phyloP scores from a whole-genome alignment of 2,888 invertebrate species.

The Plusia festucae region DNA sequence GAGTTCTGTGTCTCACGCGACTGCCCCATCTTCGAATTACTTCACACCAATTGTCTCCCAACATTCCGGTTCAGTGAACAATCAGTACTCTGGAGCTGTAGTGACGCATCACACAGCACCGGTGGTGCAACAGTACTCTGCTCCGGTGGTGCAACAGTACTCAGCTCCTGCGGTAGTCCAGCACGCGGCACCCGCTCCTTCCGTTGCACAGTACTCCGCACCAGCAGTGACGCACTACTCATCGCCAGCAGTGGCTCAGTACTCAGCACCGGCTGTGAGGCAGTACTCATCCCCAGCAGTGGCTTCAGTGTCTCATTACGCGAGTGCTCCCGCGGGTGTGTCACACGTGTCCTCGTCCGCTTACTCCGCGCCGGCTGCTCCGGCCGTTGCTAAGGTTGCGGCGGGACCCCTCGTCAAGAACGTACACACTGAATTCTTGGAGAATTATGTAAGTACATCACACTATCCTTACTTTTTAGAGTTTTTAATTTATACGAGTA shows the following conservation, averaged over 20 bases:
- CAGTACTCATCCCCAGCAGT: slow-evolving; percentile 72
- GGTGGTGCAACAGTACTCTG: slow-evolving; percentile 30
- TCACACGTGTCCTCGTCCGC: slow-evolving; percentile 1
- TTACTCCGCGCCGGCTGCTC: slow-evolving; percentile 58
- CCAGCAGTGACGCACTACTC: slow-evolving; percentile 56
- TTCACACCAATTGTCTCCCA: slow-evolving; percentile 56
- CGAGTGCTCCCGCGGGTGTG: slow-evolving; percentile 66
- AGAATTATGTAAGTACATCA: slow-evolving; percentile 90
- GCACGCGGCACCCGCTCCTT: slow-evolving; percentile 50
- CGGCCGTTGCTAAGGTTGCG: slow-evolving; percentile 55
- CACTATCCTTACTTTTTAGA: slow-evolving; percentile 12
- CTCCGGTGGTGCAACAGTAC: slow-evolving; percentile 58
- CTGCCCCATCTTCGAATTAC: slow-evolving; percentile 63
- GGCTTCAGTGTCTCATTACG: slow-evolving; percentile 66
- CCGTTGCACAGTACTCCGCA: slow-evolving; percentile 61
- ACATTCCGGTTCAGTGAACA: slow-evolving; percentile 47
- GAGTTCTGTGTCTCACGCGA: slow-evolving; percentile 53
- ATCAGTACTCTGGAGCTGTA: slow-evolving; percentile 54
- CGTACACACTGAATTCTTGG: slow-evolving; percentile 90
- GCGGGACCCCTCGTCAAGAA: slow-evolving; percentile 76
- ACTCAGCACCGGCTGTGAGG: slow-evolving; percentile 59
- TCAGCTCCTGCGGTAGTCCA: slow-evolving; percentile 61
- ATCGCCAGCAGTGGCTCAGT: slow-evolving; percentile 69
- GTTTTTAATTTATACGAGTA: neutral
- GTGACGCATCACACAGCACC: slow-evolving; percentile 58